phyloP scores from a whole-genome alignment of 2,797 vertebrate genomes.

The Esox lucius region DNA sequence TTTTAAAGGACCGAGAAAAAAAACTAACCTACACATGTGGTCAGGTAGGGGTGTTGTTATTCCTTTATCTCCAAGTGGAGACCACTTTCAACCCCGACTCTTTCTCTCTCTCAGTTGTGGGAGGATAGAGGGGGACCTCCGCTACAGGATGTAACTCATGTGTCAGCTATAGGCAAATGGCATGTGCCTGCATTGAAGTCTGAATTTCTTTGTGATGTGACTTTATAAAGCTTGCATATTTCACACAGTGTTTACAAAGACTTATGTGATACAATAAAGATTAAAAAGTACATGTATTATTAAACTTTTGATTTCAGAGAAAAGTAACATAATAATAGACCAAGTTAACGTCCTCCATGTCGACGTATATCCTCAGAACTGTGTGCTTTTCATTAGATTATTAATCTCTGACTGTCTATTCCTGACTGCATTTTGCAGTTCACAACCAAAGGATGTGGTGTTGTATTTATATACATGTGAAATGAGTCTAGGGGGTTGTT shows the following conservation, averaged over 20 bases:
- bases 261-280: slow-evolving; percentile 68
- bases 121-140: slow-evolving; percentile 27
- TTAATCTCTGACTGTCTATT: slow-evolving; percentile 61
- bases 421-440: slow-evolving; percentile 63
- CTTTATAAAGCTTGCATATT: slow-evolving; percentile 79
- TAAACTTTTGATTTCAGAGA: slow-evolving; percentile 57
- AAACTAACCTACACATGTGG: slow-evolving; percentile 24
- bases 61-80: slow-evolving; percentile 19
- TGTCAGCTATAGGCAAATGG: slow-evolving; percentile 63
- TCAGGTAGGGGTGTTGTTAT: slow-evolving; percentile 15
- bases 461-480: slow-evolving; percentile 47
- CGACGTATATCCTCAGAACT: slow-evolving; percentile 60
- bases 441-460: slow-evolving; percentile 76
- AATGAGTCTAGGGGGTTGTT: slow-evolving; percentile 22
- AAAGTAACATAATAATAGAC: slow-evolving; percentile 43
- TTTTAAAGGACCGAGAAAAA: slow-evolving; percentile 26
- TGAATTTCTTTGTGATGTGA: slow-evolving; percentile 72
- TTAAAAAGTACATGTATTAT: slow-evolving; percentile 63
- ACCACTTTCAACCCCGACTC: slow-evolving; percentile 17
- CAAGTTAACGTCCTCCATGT: slow-evolving; percentile 57
- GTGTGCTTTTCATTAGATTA: slow-evolving; percentile 63
- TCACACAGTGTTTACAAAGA: slow-evolving; percentile 79
- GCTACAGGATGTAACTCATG: slow-evolving; percentile 46
- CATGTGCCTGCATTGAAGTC: slow-evolving; percentile 76
- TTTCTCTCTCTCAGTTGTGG: slow-evolving; percentile 14